Base-by-base conservation (phyloP, 2,888 invertebrate species). In the Orchestes rusci region DNA sequence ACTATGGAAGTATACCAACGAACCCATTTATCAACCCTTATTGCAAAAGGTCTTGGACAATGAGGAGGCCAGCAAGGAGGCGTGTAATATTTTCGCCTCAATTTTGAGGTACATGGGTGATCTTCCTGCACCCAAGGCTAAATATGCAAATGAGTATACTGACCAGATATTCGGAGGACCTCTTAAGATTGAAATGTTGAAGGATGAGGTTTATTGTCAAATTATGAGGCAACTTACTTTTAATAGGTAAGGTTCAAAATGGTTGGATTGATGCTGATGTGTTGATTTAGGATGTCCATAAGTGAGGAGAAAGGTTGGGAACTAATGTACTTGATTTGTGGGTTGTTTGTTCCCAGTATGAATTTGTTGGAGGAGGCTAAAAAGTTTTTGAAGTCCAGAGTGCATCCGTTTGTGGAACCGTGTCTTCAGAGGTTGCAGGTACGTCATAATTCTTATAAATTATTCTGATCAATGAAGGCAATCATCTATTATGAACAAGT, bases 291-390 rank as follows among this genome's bases (percentile, higher is more conserved):
- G 36, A 84, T 85, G 62, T 76, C 78, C 39, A 68, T 83, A 38
- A 92, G 93, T 62, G 92, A 92, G 66, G 91, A 93, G 65, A 74
- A 88, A 45, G 94, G 92, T 1, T 96, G 95, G 95, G 93, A 96
- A 65, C 68, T 95, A 48, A 79, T 96, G 78, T 95, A 94, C 84
- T 71, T 96, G 44, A 79, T 80, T 3, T 88, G 91, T 0, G 94
- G 93, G 0, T 73, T 90, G 33, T 91, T 91, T 69, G 74, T 82
- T 7, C 91, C 91, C 54, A 84, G 84, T 52, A 79, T 82, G 54
- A 70, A 72, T 3, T 73, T 95, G 1, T 70, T 85, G 53, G 84
- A 83, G 59, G 89, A 90, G 64, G 65, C 90, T 7, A 77, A 77
- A 1, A 78, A 81, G 52, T 88, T 92, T 60, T 70, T 92, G 20